These are phyloP conservation scores for Microctonus aethiopoides DNA, from an alignment of 2,888 invertebrate species.

Conservation along the genomic window DNA sequence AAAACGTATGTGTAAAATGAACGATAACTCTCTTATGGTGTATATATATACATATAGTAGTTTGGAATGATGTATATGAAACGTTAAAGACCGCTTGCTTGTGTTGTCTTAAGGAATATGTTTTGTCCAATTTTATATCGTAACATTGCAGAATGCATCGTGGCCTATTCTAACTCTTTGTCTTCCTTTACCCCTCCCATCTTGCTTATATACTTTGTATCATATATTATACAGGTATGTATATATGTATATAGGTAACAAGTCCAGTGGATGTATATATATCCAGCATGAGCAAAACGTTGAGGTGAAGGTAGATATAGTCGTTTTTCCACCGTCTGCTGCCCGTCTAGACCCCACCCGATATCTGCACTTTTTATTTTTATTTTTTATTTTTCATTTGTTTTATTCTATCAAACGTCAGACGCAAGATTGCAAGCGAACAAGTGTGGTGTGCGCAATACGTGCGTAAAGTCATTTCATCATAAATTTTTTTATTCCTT, in stretches of 20 bases:
- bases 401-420: conserved; percentile 13
- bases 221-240: no score
- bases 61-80: conserved; percentile 33
- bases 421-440: neutral
- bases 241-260: neutral
- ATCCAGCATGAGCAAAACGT: conserved; percentile 11
- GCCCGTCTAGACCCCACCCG: conserved; percentile 58
- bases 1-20: neutral
- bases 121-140: conserved; percentile 33
- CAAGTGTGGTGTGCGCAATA: neutral
- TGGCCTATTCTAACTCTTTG: conserved; percentile 28
- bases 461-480: neutral
- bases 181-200: conserved; percentile 26
- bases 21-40: conserved; percentile 14
- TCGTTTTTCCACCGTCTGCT: conserved; percentile 62
- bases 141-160: conserved; percentile 12
- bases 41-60: conserved; percentile 8
- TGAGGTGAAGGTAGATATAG: conserved; percentile 36
- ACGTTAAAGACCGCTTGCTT: conserved; percentile 29
- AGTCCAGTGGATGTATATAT: conserved; percentile 10
- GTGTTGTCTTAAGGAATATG: conserved; percentile 34
- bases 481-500: no score
- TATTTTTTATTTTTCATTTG: conserved; percentile 1
- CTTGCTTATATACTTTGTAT: conserved; percentile 30
- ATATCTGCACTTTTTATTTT: conserved; percentile 2